phyloP scores from a whole-genome alignment of 2,113 vertebrate genomes.

The Chrysochloris asiatica region DNA sequence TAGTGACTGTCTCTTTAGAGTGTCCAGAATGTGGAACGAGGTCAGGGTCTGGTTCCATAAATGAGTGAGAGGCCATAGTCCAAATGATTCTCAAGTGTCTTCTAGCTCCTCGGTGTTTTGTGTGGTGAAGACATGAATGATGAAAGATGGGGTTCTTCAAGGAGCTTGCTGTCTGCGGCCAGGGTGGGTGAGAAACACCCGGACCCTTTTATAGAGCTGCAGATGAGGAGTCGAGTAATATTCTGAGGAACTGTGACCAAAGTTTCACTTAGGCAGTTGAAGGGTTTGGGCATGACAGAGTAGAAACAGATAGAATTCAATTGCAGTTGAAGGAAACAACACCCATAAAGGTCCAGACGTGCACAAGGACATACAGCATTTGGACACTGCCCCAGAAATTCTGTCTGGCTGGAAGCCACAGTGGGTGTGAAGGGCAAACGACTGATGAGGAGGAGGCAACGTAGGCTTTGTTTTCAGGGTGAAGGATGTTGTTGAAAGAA shows the following conservation, averaged over 20 bases:
- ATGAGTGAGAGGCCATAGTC: neutral
- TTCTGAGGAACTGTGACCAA: neutral
- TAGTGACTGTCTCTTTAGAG: neutral
- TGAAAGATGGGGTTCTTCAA: neutral
- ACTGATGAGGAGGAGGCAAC: neutral
- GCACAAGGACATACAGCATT: neutral
- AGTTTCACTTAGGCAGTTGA: neutral
- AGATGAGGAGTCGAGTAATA: no score
- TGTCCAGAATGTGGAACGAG: neutral
- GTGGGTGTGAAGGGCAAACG: neutral
- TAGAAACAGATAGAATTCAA: slow-evolving; percentile 10
- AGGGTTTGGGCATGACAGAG: neutral
- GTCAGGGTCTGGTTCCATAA: neutral
- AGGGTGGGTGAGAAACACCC: neutral
- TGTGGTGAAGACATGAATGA: neutral
- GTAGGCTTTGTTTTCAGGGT: neutral
- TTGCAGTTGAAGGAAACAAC: neutral
- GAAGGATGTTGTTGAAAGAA: neutral
- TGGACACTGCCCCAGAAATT: neutral
- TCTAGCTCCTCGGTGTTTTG: neutral
- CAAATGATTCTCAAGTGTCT: neutral
- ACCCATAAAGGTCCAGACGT: neutral
- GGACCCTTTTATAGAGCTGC: no score
- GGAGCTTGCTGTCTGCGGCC: neutral
- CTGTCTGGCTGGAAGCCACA: neutral